These are phyloP conservation scores for Frankliniella fusca DNA, from an alignment of 2,888 invertebrate species.

Conservation along the genomic window DNA sequence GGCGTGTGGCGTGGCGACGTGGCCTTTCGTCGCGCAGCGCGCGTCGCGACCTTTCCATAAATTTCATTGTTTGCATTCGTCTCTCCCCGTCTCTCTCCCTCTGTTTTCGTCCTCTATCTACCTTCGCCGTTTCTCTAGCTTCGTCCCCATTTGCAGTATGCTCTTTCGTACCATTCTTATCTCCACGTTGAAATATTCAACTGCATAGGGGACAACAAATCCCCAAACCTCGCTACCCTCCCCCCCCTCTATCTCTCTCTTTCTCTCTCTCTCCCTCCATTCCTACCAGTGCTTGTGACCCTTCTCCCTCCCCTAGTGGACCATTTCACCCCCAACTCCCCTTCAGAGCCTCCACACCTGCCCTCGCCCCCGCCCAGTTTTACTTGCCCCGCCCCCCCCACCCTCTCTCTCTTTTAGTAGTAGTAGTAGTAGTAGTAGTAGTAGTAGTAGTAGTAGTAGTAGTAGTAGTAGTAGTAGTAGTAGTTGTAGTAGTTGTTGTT, in stretches of 20 bases:
- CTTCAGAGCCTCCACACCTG: neutral
- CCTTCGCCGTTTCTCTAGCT: neutral
- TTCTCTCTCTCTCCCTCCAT: neutral
- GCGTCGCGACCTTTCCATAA: too few relatives aligned
- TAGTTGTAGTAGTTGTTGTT: too few relatives aligned
- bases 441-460: too few relatives aligned
- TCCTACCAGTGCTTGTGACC: neutral
- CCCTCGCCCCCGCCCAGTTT: neutral
- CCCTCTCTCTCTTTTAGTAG: neutral
- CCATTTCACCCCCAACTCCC: too few relatives aligned
- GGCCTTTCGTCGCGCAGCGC: too few relatives aligned
- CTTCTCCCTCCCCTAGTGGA: neutral
- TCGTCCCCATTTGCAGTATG: too few relatives aligned
- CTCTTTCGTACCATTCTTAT: too few relatives aligned
- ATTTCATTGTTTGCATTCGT: too few relatives aligned
- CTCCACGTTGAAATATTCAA: neutral
- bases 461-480: too few relatives aligned
- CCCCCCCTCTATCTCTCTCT: neutral
- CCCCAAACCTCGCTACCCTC: neutral
- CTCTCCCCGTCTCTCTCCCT: too few relatives aligned
- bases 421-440: too few relatives aligned
- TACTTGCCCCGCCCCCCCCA: neutral
- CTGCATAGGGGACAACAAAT: neutral
- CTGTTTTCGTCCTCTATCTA: neutral
- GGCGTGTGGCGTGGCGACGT: too few relatives aligned